Evolutionary conservation across 2,888 invertebrate genomes (phyloP), one percentile per base, ranked within the genome.

Genomic region (Cinara cedri): DNA sequence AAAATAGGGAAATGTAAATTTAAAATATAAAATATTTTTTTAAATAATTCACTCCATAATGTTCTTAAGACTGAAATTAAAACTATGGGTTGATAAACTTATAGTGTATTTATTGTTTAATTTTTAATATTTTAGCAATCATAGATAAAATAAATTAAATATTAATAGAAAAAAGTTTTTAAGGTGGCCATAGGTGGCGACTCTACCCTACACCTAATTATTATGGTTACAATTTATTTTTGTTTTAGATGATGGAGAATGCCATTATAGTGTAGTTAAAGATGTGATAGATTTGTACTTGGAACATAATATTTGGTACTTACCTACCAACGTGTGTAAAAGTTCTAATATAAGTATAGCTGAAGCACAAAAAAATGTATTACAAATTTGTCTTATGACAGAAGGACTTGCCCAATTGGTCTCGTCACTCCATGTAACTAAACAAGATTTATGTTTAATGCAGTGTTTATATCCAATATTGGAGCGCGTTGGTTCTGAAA

Each of bases 341-440:
- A 81, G 51, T n/a, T 68, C 62, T 8, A 51, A 70, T 19, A 66
- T 10, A 60, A 81, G 46, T 21, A 76, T 86, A 44, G 82, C 83
- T 42, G 83, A 85, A n/a, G 90, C 90, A 1, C 90, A 90, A 83
- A 87, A 87, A 72, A 92, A 93, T 86, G 87, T 93, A 80, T 84
- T 90, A 51, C 89, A 90, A 83, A 87, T 89, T 62, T 93, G 93
- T 83, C 84, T 93, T 9, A 86, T 92, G 81, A 86, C 91, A 0
- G 93, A 93, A 85, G 91, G 92, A 1, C 85, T 93, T 21, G 93
- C 91, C 0, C 85, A 88, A 83, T 87, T 91, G 82, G 91, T 93
- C 0, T 81, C 83, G 8, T 85, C 87, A 16, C 85, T 92, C 34
- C 85, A 86, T 72, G 83, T 85, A 0, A 83, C 87, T 0, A 34